These are phyloP conservation scores for Dryococelus australis DNA, from an alignment of 2,888 invertebrate genomes.

Conservation along the genomic window DNA sequence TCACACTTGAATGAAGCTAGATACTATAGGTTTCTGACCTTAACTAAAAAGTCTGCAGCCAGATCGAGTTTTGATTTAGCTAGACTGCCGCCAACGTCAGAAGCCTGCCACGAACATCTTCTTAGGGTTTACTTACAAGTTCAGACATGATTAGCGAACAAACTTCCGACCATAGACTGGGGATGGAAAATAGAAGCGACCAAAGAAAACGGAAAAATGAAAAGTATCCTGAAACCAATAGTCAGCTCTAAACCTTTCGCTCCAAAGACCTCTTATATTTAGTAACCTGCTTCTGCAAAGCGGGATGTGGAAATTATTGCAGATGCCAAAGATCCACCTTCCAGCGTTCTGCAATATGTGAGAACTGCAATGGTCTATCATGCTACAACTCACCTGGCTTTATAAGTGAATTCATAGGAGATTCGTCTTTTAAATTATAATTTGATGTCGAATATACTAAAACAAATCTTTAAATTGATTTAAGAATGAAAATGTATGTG, in stretches of 20 bases:
- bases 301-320: neutral
- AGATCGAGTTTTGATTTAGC: neutral
- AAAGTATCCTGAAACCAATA: neutral
- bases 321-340: neutral
- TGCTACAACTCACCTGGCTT: neutral
- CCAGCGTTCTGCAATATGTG: too few relatives aligned
- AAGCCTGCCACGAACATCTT: neutral
- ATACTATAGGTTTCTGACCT: neutral
- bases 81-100: neutral
- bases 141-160: neutral
- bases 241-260: neutral
- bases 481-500: too few relatives aligned
- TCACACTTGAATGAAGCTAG: neutral
- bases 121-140: conserved; percentile 19
- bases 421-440: too few relatives aligned
- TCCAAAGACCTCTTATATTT: neutral
- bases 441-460: too few relatives aligned
- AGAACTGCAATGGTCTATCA: neutral
- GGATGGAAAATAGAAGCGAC: neutral
- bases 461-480: too few relatives aligned
- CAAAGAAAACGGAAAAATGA: neutral
- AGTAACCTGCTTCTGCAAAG: neutral
- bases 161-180: neutral
- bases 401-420: neutral
- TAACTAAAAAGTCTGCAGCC: neutral